Evolutionary conservation across 64 coral and sea anemone species (phyloP).

Genomic region (Montipora foliosa): DNA sequence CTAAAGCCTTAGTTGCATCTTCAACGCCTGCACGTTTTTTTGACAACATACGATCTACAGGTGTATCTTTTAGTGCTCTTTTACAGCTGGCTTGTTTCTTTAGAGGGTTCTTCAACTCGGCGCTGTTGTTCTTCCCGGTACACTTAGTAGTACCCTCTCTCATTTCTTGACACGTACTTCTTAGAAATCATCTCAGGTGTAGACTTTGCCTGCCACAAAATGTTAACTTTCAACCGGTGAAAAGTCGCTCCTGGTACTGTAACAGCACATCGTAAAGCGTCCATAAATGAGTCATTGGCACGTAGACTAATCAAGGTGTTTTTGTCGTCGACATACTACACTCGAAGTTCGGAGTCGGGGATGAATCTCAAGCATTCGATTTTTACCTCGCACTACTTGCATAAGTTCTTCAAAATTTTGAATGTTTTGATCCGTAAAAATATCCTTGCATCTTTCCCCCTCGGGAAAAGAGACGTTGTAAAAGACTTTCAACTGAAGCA

Average conservation of each 20-base stretch:
- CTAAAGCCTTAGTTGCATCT: conserved; percentile 3
- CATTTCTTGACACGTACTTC: no score
- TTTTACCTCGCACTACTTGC: conserved; percentile 33
- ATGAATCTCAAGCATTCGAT: conserved; percentile 20
- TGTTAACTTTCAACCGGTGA: neutral
- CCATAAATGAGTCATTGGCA: neutral
- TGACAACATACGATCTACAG: conserved; percentile 41
- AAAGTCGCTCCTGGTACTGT: conserved; percentile 10
- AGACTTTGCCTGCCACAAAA: conserved; percentile 28
- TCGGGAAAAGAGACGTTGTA: no score
- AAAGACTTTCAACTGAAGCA: no score
- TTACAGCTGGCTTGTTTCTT: no score
- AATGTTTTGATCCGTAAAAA: no score
- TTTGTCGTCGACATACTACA: conserved; percentile 9
- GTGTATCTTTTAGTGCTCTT: neutral
- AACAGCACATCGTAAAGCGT: conserved; percentile 29
- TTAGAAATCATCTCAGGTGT: conserved; percentile 29
- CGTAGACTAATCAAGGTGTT: neutral
- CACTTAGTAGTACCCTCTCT: no score
- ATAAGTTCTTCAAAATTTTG: neutral
- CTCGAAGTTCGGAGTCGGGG: neutral
- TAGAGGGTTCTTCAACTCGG: no score
- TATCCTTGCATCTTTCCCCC: no score
- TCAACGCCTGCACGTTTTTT: conserved; percentile 23
- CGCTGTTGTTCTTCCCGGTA: no score